These are phyloP conservation scores for Oryzias melastigma DNA, from an alignment of 2,113 vertebrate genomes.

Conservation along the genomic window DNA sequence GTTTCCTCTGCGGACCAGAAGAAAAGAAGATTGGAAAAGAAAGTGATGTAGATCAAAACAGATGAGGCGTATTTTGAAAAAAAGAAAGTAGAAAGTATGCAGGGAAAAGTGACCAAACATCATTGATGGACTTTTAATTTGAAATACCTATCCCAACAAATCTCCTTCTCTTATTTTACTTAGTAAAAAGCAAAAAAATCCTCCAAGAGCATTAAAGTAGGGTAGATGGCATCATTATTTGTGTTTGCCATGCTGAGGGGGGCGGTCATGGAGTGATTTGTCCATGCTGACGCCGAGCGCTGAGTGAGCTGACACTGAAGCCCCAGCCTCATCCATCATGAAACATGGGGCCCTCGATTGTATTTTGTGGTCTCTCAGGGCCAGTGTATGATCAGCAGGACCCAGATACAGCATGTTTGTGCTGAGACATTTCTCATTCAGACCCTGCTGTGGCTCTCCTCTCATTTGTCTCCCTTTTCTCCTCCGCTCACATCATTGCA, in stretches of 20 bases:
- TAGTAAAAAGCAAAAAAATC: constrained; percentile 10
- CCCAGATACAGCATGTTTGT: constrained; percentile 58
- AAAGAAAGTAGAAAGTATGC: constrained; percentile 3
- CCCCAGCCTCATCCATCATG: constrained; percentile 67
- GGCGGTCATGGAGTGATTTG: constrained; percentile 56
- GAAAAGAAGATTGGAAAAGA: constrained; percentile 65
- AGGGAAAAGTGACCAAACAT: no score
- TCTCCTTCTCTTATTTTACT: neutral
- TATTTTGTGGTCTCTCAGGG: constrained; percentile 53
- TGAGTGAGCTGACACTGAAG: constrained; percentile 58
- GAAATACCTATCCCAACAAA: no score
- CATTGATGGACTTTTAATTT: no score
- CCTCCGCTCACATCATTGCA: constrained; percentile 28
- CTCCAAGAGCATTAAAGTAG: constrained; percentile 36
- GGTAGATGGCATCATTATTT: constrained; percentile 63
- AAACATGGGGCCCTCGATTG: constrained; percentile 51
- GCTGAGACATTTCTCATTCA: constrained; percentile 41
- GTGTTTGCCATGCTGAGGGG: constrained; percentile 52
- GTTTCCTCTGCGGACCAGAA: constrained; percentile 36
- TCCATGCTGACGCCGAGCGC: constrained; percentile 51
- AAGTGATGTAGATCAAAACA: constrained; percentile 68
- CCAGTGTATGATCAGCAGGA: constrained; percentile 56
- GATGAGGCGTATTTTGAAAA: constrained; percentile 52
- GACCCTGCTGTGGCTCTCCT: constrained; percentile 45
- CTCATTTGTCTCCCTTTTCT: constrained; percentile 28